Conservation (phyloP, 1,140 invertebrate species). For the Drosophila sp. region DNA sequence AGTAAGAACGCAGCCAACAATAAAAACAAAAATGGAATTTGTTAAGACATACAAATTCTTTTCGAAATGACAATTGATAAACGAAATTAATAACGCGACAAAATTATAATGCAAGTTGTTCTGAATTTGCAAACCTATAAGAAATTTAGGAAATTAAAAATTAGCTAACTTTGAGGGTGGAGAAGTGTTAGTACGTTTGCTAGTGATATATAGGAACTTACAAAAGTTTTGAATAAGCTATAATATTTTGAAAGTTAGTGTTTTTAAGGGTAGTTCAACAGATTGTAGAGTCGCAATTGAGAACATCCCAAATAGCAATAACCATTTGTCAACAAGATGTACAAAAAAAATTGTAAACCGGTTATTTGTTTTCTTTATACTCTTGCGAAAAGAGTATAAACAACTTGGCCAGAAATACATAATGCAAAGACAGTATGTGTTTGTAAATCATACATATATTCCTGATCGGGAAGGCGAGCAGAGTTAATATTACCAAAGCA, state of each 20-base stretch:
- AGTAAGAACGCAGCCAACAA: not conserved
- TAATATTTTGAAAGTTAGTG: too few species aligned
- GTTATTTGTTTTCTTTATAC: slow-evolving; percentile 7
- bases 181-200: too few species aligned
- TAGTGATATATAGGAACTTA: too few species aligned
- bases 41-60: not conserved
- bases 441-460: not conserved
- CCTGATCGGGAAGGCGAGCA: not conserved
- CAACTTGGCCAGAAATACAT: not conserved
- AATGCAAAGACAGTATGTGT: not conserved
- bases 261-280: not conserved
- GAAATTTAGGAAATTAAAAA: too few species aligned
- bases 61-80: not conserved
- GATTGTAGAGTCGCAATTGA: not conserved
- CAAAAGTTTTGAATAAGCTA: not conserved
- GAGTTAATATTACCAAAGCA: not conserved
- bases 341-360: not conserved
- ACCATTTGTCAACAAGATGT: slow-evolving; percentile 5
- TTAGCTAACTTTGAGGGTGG: too few species aligned
- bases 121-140: not conserved
- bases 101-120: not conserved
- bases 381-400: not conserved
- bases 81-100: not conserved
- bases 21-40: not conserved
- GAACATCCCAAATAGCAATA: slow-evolving; percentile 1